phyloP scores from a whole-genome alignment of 2,113 vertebrate species.

The Gasterosteus nipponicus region DNA sequence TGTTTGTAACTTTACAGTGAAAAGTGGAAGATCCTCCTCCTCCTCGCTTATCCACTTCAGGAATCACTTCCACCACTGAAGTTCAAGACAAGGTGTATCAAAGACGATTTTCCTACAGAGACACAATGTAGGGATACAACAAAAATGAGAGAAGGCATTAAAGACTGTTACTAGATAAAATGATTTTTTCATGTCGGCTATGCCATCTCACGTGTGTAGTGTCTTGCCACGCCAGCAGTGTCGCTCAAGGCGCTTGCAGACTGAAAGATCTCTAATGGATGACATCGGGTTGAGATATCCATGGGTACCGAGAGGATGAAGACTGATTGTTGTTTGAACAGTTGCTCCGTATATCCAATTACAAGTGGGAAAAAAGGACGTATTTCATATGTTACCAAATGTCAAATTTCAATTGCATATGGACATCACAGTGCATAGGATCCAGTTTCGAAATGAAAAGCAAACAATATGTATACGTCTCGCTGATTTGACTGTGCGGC shows the following conservation, averaged over 20 bases:
- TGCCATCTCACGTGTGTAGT: not conserved
- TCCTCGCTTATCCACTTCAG: not conserved
- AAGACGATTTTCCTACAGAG: not conserved
- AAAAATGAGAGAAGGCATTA: not conserved
- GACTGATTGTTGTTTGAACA: not conserved
- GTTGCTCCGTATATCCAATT: not conserved
- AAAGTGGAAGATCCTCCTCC: not conserved
- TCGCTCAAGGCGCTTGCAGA: not conserved
- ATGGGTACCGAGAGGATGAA: not conserved
- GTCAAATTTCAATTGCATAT: not conserved
- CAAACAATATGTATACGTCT: not conserved
- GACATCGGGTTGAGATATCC: not conserved
- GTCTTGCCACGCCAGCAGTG: not conserved
- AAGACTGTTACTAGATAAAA: not conserved
- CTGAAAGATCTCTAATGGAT: not conserved
- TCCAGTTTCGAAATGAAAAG: not conserved
- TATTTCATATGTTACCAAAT: not conserved
- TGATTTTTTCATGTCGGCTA: not conserved
- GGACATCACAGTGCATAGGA: not conserved
- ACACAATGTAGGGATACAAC: not conserved
- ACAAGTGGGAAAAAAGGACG: not conserved
- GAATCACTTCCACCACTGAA: not conserved
- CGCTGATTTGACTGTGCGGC: slow-evolving; percentile 5
- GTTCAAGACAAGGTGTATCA: not conserved
- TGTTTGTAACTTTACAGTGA: not conserved